Conservation (phyloP, 92 coral and sea anemone species). For the Phenganax subtilis region DNA sequence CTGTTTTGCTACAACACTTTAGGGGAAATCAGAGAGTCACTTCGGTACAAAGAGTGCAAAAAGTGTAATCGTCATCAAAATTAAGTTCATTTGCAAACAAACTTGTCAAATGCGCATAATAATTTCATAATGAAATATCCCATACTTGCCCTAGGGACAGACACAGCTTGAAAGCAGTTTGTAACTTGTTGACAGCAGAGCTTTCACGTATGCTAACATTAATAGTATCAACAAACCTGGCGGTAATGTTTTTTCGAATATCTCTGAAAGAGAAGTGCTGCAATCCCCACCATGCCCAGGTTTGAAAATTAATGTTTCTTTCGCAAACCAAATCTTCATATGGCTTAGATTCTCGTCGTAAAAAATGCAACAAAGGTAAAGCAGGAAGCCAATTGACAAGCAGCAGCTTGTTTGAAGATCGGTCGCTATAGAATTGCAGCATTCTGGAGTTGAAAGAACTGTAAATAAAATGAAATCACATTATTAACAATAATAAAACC, state of each 20-base stretch:
- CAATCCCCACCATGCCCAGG: constrained; percentile 62
- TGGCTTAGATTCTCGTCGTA: constrained; percentile 58
- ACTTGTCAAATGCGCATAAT: too few relatives aligned
- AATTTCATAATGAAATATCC: too few relatives aligned
- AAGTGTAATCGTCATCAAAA: not conserved
- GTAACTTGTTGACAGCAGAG: too few relatives aligned
- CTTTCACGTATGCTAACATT: too few relatives aligned
- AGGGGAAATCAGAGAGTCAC: too few relatives aligned
- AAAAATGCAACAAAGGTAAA: constrained; percentile 67
- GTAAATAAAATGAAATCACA: constrained; percentile 9
- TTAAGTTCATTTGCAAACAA: too few relatives aligned
- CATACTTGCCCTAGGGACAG: too few relatives aligned
- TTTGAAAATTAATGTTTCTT: constrained; percentile 10
- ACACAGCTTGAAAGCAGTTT: too few relatives aligned
- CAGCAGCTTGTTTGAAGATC: not conserved
- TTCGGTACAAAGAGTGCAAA: not conserved
- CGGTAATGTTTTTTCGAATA: constrained; percentile 9
- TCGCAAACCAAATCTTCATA: constrained; percentile 47
- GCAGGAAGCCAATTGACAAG: constrained; percentile 53
- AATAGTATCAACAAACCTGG: not conserved
- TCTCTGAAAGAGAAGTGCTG: constrained; percentile 32
- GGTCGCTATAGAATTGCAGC: constrained; percentile 16
- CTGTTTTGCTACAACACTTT: too few relatives aligned
- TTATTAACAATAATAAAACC: too few relatives aligned
- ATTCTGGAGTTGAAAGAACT: constrained; percentile 10